These are phyloP conservation scores for Clarias gariepinus DNA, from an alignment of 2,113 vertebrate species.

Conservation along the genomic window DNA sequence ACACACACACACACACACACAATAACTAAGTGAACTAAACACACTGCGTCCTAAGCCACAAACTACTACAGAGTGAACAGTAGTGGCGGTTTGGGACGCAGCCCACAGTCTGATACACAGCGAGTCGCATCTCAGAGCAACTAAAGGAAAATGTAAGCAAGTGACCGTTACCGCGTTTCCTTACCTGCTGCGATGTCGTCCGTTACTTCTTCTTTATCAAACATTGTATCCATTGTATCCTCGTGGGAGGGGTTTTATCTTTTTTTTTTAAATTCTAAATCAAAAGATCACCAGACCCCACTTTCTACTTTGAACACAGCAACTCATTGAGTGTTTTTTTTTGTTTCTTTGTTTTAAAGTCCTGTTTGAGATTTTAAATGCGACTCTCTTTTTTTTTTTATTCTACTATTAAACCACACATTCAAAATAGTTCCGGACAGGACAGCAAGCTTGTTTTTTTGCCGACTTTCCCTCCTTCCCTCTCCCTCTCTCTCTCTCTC, in stretches of 20 bases:
- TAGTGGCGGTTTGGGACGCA: background rate
- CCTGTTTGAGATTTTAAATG: background rate
- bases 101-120: background rate
- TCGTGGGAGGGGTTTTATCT: slow-evolving; percentile 6
- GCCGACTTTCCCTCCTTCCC: background rate
- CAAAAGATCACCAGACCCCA: slow-evolving; percentile 54
- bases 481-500: background rate
- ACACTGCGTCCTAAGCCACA: background rate
- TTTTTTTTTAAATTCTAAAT: too few relatives aligned
- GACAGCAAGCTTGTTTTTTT: background rate
- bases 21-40: background rate
- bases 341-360: background rate
- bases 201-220: slow-evolving; percentile 62
- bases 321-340: background rate
- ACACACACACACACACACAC: background rate
- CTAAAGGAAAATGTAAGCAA: background rate
- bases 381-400: background rate
- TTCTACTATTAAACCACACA: background rate
- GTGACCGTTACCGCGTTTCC: background rate
- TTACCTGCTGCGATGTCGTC: slow-evolving; percentile 69
- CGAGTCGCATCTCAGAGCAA: slow-evolving; percentile 12
- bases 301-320: slow-evolving; percentile 8
- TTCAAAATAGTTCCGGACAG: slow-evolving; percentile 26
- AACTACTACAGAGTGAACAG: background rate
- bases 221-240: slow-evolving; percentile 65